Base-by-base conservation (phyloP, 2,113 vertebrate genomes). In the Columbina picui region DNA sequence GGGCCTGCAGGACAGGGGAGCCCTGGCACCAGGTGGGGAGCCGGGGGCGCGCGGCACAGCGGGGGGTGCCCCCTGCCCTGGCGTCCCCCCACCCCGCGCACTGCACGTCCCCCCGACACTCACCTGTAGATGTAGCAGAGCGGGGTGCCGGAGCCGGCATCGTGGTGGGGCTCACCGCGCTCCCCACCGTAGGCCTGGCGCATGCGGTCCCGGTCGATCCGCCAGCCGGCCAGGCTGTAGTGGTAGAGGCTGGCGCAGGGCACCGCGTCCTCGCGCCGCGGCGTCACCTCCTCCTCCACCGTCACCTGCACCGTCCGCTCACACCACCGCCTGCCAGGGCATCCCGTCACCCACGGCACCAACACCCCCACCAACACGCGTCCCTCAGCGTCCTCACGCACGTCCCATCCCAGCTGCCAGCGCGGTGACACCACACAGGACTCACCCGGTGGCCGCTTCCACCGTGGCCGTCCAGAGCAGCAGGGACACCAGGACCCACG, bases 71-170 rank as follows among this genome's bases (percentile, higher is more conserved):
- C 43, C 41, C 41, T 43, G 41, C 47, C 22, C 49, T 25, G 10
- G 49, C 13, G 49, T 25, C 49, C 25, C 23, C 49, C 11, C 23
- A 13, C 25, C 22, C 23, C 23, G 13, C 13, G 49, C 47, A 21
- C 47, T 6, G 22, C 21, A 9, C 49, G 12, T 50, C 49, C 11
- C 49, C 49, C 49, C 12, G 4, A 7, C 6, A 36, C 98, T 98
- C 95, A 99, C 99, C 98, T 99, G 98, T 98, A 99, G 94, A 99
- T 74, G 84, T 97, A 98, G 92, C 99, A 99, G 73, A 98, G 97
- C 0, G 97, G 84, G 16, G 74, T 81, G 2, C 39, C 9, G 1
- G 86, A 7, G 1, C 98, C 97, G 6, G 95, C 87, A 92, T 98
- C 98, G 74, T 97, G 97, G 3, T 75, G 86, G 1, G 98, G 97